Percentiles rank a stretch among this genome's conserved stretches.
These are phyloP conservation scores for Enteromius treurensis DNA, from an alignment of 2,797 vertebrate genomes.

Conservation along the genomic window DNA sequence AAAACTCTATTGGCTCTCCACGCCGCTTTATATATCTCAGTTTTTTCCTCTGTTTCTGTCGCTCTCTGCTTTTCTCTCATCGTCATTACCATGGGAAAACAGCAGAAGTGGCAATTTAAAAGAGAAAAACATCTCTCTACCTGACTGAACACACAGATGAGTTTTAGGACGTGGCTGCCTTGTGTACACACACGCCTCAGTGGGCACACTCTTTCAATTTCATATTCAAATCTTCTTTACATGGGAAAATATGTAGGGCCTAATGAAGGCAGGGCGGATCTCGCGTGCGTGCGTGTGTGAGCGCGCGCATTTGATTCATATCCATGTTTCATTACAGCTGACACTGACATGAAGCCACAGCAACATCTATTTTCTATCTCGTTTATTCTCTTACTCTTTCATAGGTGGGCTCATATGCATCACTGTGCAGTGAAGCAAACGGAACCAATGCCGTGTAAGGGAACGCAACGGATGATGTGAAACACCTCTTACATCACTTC, in stretches of 20 bases:
- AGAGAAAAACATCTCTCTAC: conserved; percentile 62
- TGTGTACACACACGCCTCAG: conserved; percentile 59
- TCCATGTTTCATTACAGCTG: conserved; percentile 62
- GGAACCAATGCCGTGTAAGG: conserved; percentile 44
- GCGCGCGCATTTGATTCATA: conserved; percentile 55
- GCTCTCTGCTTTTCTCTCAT: conserved; percentile 26
- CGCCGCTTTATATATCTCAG: conserved; percentile 26
- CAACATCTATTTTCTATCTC: conserved; percentile 48
- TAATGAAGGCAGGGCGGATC: conserved; percentile 55
- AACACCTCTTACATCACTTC: conserved; percentile 36
- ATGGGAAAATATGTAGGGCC: conserved; percentile 55
- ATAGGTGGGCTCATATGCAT: conserved; percentile 34
- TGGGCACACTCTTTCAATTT: conserved; percentile 59
- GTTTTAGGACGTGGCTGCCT: conserved; percentile 57
- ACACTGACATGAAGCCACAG: conserved; percentile 60
- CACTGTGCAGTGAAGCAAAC: conserved; percentile 52
- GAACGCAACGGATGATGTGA: conserved; percentile 9
- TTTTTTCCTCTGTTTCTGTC: not conserved
- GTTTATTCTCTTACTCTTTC: conserved; percentile 24
- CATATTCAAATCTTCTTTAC: conserved; percentile 56
- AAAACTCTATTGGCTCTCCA: conserved; percentile 25
- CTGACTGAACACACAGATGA: conserved; percentile 65
- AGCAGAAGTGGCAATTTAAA: conserved; percentile 63
- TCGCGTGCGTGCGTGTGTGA: not conserved
- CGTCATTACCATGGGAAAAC: conserved; percentile 63